Percentiles rank a stretch among this genome's conserved stretches.
Evolutionary conservation across 1,140 invertebrate species (phyloP).

Genomic region (Potamilus streckersoni): DNA sequence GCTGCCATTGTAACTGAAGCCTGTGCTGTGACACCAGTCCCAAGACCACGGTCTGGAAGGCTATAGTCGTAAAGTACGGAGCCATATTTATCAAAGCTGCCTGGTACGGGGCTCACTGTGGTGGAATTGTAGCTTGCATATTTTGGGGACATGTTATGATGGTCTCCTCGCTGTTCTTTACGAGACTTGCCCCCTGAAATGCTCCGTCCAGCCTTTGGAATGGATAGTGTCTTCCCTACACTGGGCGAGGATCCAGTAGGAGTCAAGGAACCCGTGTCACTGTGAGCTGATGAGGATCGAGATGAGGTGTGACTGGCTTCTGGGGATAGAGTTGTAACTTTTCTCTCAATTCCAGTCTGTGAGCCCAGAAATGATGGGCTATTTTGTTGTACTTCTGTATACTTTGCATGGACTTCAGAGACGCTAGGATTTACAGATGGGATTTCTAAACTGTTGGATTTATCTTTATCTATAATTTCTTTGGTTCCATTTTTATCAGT

Average conservation of each 20-base stretch:
- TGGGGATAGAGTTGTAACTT: not conserved
- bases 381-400: too few relatives aligned
- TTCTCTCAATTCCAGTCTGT: too few relatives aligned
- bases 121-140: not conserved
- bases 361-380: too few relatives aligned
- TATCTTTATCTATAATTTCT: too few relatives aligned
- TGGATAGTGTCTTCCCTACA: slow-evolving; percentile 2
- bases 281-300: not conserved
- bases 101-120: slow-evolving; percentile 16
- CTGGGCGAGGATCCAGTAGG: slow-evolving; percentile 10
- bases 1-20: slow-evolving; percentile 23
- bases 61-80: slow-evolving; percentile 55
- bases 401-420: too few relatives aligned
- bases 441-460: too few relatives aligned
- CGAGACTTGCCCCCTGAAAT: not conserved
- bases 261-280: slow-evolving; percentile 10
- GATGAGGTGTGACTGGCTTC: not conserved
- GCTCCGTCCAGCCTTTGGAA: not conserved
- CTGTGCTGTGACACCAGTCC: slow-evolving; percentile 11
- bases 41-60: slow-evolving; percentile 59
- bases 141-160: too few relatives aligned
- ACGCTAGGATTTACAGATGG: too few relatives aligned
- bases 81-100: slow-evolving; percentile 38
- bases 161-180: too few relatives aligned
- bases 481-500: slow-evolving; percentile 10